Conservation (phyloP, 2,113 vertebrate genomes). For the Paratilapia polleni region DNA sequence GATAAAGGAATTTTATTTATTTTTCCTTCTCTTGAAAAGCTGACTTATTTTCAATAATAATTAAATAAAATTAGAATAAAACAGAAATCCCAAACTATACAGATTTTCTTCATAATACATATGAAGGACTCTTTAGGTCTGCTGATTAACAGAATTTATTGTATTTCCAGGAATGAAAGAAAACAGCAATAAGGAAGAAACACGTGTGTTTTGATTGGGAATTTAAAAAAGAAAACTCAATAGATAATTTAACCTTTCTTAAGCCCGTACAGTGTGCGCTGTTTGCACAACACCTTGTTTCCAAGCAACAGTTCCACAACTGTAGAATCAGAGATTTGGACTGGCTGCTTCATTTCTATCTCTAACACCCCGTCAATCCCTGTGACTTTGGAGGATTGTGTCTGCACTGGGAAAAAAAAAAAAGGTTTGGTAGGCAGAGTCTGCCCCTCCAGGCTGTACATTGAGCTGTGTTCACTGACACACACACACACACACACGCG, state of each 20-base stretch:
- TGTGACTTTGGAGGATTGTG: conserved; percentile 9
- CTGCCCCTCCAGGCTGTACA: background rate
- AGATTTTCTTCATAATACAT: background rate
- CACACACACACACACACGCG: background rate
- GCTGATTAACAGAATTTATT: background rate
- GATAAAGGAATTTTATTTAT: background rate
- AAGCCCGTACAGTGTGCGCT: background rate
- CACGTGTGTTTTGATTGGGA: background rate
- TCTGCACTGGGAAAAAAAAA: background rate
- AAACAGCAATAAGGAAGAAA: background rate
- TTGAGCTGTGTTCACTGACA: background rate
- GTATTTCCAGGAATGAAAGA: background rate
- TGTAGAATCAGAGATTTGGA: conserved; percentile 15
- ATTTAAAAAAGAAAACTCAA: conserved; percentile 2
- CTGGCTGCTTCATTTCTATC: conserved; percentile 2
- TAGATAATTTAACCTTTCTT: background rate
- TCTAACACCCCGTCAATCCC: background rate
- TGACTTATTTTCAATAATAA: background rate
- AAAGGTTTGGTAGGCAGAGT: background rate
- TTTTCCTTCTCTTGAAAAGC: background rate
- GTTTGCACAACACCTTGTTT: conserved; percentile 36
- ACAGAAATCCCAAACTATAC: background rate
- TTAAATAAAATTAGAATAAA: background rate
- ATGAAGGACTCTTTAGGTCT: background rate
- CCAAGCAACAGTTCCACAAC: conserved; percentile 26